These are phyloP conservation scores for Andricus quercusramuli DNA, from an alignment of 2,888 invertebrate genomes.

Conservation along the genomic window DNA sequence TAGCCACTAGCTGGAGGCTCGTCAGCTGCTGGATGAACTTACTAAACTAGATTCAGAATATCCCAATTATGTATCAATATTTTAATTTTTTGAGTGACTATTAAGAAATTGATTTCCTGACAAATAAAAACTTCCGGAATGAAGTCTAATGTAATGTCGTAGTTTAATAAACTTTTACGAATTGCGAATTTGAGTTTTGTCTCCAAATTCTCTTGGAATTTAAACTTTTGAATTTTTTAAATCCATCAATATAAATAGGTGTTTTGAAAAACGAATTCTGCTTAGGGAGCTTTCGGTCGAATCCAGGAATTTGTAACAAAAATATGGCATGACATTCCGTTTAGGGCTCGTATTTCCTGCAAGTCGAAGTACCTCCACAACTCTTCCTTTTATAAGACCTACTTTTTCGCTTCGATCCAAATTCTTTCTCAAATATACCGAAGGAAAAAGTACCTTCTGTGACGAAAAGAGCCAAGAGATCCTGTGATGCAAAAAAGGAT, in stretches of 20 bases:
- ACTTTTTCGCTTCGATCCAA: slow-evolving; percentile 80
- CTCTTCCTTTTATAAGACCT: slow-evolving; percentile 82
- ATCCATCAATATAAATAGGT: not conserved
- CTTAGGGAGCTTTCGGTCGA: slow-evolving; percentile 80
- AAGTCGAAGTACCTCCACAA: slow-evolving; percentile 83
- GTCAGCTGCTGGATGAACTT: too few species aligned
- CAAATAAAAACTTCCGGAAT: too few species aligned
- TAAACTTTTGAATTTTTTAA: too few species aligned
- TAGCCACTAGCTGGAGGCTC: too few species aligned
- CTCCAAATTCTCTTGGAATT: not conserved
- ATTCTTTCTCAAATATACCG: slow-evolving; percentile 83
- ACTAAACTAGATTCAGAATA: too few species aligned
- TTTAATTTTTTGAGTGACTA: too few species aligned
- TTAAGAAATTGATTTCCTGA: too few species aligned
- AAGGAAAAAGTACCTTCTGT: slow-evolving; percentile 85
- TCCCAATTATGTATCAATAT: too few species aligned
- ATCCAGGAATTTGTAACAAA: slow-evolving; percentile 87
- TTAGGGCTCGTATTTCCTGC: slow-evolving; percentile 70
- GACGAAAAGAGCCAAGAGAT: slow-evolving; percentile 85
- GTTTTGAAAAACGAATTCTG: slow-evolving; percentile 78
- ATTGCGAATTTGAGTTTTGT: not conserved
- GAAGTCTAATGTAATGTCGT: too few species aligned
- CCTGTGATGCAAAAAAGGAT: slow-evolving; percentile 78
- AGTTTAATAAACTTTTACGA: not conserved
- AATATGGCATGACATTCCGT: slow-evolving; percentile 79